Percentiles rank a stretch among this genome's conserved stretches.
phyloP scores from a whole-genome alignment of 2,113 vertebrate genomes.

The Carassius carassius region DNA sequence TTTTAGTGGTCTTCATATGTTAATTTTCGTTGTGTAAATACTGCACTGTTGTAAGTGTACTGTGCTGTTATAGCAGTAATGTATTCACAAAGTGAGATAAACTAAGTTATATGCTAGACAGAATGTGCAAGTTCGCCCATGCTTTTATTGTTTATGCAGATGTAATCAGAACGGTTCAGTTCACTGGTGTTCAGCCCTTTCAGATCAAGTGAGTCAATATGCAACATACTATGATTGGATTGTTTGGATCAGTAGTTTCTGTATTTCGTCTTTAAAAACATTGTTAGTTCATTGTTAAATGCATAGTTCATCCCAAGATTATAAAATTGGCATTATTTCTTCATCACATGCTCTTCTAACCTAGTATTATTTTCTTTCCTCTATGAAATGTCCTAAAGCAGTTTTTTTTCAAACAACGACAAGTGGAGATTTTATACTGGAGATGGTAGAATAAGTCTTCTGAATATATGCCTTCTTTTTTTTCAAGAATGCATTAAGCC shows the following conservation, averaged over 20 bases:
- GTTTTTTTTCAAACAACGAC: neutral
- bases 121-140: neutral
- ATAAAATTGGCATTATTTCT: neutral
- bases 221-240: slow-evolving; percentile 18
- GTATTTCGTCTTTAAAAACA: neutral
- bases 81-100: neutral
- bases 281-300: neutral
- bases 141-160: slow-evolving; percentile 14
- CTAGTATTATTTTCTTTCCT: neutral
- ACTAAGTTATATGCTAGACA: neutral
- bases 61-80: neutral
- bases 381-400: neutral
- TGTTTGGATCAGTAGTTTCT: slow-evolving; percentile 18
- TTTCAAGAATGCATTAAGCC: neutral
- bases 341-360: neutral
- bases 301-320: neutral
- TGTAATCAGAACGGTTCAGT: slow-evolving; percentile 11
- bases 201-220: slow-evolving; percentile 11
- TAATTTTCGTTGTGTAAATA: neutral
- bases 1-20: neutral
- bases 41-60: neutral
- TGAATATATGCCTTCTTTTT: neutral
- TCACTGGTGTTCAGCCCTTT: neutral
- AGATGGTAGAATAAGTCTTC: neutral
- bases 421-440: neutral